These are phyloP conservation scores for Pipra filicauda DNA, from an alignment of 2,113 vertebrate genomes.

Conservation along the genomic window DNA sequence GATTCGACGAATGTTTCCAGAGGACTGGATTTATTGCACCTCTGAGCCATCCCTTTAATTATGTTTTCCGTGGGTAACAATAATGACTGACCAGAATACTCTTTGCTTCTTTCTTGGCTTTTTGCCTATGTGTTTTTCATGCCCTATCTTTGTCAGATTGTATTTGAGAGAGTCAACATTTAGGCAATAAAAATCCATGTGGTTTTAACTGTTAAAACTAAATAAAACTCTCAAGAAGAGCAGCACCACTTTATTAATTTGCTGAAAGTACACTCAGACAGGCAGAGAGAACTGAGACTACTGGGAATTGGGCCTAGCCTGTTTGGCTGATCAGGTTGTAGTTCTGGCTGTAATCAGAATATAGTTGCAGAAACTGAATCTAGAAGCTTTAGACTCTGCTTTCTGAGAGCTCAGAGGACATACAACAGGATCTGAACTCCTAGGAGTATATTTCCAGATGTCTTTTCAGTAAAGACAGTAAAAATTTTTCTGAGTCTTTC, in stretches of 20 bases:
- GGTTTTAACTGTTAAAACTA: neutral
- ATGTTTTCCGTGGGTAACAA: neutral
- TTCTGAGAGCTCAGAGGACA: neutral
- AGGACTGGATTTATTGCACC: neutral
- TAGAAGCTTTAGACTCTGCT: neutral
- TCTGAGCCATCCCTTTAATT: neutral
- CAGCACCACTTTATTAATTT: neutral
- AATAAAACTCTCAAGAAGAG: neutral
- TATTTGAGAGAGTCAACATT: neutral
- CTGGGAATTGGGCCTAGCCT: neutral
- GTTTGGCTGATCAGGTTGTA: neutral
- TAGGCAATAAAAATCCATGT: neutral
- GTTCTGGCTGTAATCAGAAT: neutral
- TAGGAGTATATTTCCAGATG: neutral
- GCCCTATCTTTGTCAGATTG: neutral
- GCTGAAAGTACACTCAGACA: neutral
- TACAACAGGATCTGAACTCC: neutral
- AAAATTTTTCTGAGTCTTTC: neutral
- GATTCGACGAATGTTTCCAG: neutral
- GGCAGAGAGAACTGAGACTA: neutral
- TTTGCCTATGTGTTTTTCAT: neutral
- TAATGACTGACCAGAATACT: neutral
- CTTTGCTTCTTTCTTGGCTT: neutral
- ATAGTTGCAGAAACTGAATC: neutral
- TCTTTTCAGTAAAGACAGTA: neutral